phyloP scores from a whole-genome alignment of 2,113 vertebrate genomes.

The Bothrops jararaca region DNA sequence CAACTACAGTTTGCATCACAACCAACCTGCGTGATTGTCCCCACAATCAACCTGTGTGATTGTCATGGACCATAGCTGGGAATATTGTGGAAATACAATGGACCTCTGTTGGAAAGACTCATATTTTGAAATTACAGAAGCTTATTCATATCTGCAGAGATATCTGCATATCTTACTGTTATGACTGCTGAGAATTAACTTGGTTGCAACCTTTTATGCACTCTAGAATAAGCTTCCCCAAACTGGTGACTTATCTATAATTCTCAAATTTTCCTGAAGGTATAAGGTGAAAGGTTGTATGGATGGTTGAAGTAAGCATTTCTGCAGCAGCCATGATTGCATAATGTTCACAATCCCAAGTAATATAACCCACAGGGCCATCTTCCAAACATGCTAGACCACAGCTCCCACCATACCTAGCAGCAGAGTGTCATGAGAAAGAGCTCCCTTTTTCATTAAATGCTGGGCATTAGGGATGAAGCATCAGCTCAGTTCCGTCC shows the following conservation, averaged over 20 bases:
- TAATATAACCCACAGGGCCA: not conserved
- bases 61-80: not conserved
- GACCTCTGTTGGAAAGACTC: not conserved
- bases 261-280: not conserved
- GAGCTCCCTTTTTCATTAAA: not conserved
- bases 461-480: conserved; percentile 35
- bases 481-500: conserved; percentile 50
- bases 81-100: not conserved
- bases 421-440: not conserved
- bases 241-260: not conserved
- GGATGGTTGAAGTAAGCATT: not conserved
- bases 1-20: not conserved
- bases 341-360: not conserved
- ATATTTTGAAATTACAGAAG: not conserved
- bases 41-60: not conserved
- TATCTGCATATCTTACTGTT: not conserved
- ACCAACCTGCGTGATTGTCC: not conserved
- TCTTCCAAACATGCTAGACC: not conserved
- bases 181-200: not conserved
- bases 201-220: not conserved
- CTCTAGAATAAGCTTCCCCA: not conserved
- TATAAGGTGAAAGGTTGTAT: not conserved
- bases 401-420: not conserved
- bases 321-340: not conserved
- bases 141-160: not conserved